phyloP scores from a whole-genome alignment of 2,888 invertebrate species.

The Aricia artaxerxes region DNA sequence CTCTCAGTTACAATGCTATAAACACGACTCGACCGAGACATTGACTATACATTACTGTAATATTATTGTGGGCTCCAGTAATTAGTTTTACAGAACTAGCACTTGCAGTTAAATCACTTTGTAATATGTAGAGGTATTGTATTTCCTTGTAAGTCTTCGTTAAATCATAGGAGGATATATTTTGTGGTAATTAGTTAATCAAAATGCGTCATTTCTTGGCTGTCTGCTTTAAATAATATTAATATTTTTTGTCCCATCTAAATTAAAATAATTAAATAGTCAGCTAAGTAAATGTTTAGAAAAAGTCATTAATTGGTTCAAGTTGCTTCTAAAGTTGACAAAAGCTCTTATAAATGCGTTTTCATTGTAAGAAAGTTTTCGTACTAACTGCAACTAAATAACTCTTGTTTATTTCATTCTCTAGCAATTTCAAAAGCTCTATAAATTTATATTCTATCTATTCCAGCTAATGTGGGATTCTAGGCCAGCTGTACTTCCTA shows the following conservation, averaged over 20 bases:
- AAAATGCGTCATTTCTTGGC: neutral
- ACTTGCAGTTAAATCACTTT: neutral
- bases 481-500: constrained; percentile 31
- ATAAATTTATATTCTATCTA: constrained; percentile 33
- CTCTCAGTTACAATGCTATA: constrained; percentile 7
- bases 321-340: neutral
- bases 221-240: neutral
- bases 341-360: neutral
- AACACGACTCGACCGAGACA: constrained; percentile 3
- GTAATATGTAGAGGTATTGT: neutral
- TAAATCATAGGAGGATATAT: neutral
- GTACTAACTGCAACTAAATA: constrained; percentile 37
- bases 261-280: too few relatives aligned
- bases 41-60: neutral
- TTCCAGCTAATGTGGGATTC: constrained; percentile 32
- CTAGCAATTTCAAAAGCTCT: constrained; percentile 23
- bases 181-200: neutral
- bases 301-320: neutral
- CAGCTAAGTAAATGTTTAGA: neutral
- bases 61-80: neutral
- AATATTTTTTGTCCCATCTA: neutral
- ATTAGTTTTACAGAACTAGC: neutral
- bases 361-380: constrained; percentile 38
- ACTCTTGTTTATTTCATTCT: constrained; percentile 33
- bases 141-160: neutral